Percentiles rank a stretch among this genome's conserved stretches.
Conservation (phyloP, 2,113 vertebrate species). For the Tenrec ecaudatus region DNA sequence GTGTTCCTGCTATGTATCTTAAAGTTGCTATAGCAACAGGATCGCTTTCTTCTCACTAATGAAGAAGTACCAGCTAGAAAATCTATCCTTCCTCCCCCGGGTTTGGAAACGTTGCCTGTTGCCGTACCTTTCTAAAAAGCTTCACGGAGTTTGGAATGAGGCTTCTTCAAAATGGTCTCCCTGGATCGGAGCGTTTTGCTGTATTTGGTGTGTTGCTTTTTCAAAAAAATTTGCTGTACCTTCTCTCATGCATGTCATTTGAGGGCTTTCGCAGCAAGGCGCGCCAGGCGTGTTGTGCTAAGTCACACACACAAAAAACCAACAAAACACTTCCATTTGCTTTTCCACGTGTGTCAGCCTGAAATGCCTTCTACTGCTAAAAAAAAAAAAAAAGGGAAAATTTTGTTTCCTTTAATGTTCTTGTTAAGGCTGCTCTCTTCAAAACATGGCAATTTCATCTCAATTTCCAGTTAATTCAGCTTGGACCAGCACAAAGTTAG, state of each 20-base stretch:
- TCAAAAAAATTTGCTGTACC: not conserved
- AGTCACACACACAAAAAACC: not conserved
- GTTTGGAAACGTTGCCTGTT: slow-evolving; percentile 39
- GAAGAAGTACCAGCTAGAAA: slow-evolving; percentile 60
- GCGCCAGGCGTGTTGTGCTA: not conserved
- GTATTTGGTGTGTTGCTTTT: not conserved
- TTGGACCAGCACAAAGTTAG: not conserved
- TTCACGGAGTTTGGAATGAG: slow-evolving; percentile 55
- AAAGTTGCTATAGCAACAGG: slow-evolving; percentile 71
- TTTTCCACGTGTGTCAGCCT: not conserved
- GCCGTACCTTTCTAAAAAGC: slow-evolving; percentile 55
- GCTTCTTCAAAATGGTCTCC: slow-evolving; percentile 51
- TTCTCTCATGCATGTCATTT: slow-evolving; percentile 21
- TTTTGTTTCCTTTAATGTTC: slow-evolving; percentile 45
- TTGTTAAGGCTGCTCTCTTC: slow-evolving; percentile 1
- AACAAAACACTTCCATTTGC: not conserved
- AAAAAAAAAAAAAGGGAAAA: not conserved
- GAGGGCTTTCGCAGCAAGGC: slow-evolving; percentile 5
- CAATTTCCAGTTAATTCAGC: slow-evolving; percentile 1
- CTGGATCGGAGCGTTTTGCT: slow-evolving; percentile 50
- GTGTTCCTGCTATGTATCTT: slow-evolving; percentile 80
- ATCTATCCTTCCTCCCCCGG: not conserved
- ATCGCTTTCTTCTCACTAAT: slow-evolving; percentile 80
- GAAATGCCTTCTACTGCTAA: slow-evolving; percentile 19
- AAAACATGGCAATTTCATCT: not conserved